Percentiles rank a stretch among this genome's conserved stretches.
phyloP scores from a whole-genome alignment of 2,113 vertebrate genomes.

The Scopus umbretta region DNA sequence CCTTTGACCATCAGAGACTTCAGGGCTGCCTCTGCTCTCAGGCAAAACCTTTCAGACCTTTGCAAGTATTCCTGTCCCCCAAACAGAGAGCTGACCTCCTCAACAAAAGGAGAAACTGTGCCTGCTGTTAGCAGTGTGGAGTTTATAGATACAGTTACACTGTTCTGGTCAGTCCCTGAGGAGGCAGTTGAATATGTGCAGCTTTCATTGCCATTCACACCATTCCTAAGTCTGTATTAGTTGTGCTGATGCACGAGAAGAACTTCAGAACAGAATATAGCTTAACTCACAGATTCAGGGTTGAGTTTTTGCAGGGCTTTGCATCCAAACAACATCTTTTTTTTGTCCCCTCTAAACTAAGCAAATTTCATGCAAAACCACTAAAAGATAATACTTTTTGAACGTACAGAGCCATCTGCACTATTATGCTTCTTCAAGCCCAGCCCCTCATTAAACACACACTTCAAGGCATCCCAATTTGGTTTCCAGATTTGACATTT shows the following conservation, averaged over 20 bases:
- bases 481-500: slow-evolving; percentile 42
- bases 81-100: background rate
- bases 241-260: background rate
- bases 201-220: background rate
- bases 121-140: background rate
- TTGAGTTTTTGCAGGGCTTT: background rate
- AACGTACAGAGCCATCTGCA: background rate
- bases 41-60: background rate
- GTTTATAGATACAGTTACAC: background rate
- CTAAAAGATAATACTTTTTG: background rate
- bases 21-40: background rate
- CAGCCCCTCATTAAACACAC: background rate
- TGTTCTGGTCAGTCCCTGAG: background rate
- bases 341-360: background rate
- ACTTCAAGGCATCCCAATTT: background rate
- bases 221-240: background rate
- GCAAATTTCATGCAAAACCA: background rate
- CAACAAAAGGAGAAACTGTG: background rate
- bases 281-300: background rate
- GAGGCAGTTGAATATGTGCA: background rate
- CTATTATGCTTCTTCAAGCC: background rate
- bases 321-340: background rate
- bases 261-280: background rate
- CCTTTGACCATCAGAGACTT: background rate
- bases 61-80: background rate